phyloP scores from a whole-genome alignment of 2,888 invertebrate species.

The Schrankia costaestrigalis region DNA sequence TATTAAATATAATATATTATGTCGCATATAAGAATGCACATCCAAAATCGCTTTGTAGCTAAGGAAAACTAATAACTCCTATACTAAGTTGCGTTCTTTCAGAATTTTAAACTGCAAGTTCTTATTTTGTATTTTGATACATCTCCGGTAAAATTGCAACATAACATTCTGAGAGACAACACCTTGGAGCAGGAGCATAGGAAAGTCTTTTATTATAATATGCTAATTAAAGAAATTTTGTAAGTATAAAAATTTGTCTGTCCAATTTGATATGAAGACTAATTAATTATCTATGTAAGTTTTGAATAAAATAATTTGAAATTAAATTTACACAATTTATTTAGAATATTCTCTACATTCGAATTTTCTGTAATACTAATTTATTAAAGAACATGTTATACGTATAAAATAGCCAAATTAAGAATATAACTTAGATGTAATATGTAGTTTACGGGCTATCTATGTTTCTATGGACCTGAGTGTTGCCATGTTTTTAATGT shows the following conservation, averaged over 20 bases:
- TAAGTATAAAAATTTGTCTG: slow-evolving; percentile 22
- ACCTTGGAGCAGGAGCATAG: too few species aligned
- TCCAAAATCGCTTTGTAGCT: slow-evolving; percentile 47
- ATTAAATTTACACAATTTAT: slow-evolving; percentile 68
- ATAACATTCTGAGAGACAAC: too few species aligned
- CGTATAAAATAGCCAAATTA: slow-evolving; percentile 48
- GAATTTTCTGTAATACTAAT: slow-evolving; percentile 60
- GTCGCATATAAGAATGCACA: slow-evolving; percentile 33
- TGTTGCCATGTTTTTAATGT: too few species aligned
- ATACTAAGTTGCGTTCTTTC: too few species aligned
- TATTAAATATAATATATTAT: too few species aligned
- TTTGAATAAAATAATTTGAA: slow-evolving; percentile 58
- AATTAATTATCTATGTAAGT: slow-evolving; percentile 23
- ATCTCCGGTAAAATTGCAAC: too few species aligned
- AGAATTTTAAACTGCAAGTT: too few species aligned
- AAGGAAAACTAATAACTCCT: too few species aligned
- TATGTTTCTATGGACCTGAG: slow-evolving; percentile 49
- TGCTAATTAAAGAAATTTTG: slow-evolving; percentile 8
- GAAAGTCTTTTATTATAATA: slow-evolving; percentile 22
- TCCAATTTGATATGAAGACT: slow-evolving; percentile 33
- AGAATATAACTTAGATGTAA: slow-evolving; percentile 51
- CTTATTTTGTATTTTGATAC: too few species aligned
- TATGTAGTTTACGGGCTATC: slow-evolving; percentile 44
- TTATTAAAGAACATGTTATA: slow-evolving; percentile 35
- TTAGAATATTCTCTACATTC: slow-evolving; percentile 61